Base-by-base conservation (phyloP, 2,797 vertebrate species). In the Amniataba percoides region DNA sequence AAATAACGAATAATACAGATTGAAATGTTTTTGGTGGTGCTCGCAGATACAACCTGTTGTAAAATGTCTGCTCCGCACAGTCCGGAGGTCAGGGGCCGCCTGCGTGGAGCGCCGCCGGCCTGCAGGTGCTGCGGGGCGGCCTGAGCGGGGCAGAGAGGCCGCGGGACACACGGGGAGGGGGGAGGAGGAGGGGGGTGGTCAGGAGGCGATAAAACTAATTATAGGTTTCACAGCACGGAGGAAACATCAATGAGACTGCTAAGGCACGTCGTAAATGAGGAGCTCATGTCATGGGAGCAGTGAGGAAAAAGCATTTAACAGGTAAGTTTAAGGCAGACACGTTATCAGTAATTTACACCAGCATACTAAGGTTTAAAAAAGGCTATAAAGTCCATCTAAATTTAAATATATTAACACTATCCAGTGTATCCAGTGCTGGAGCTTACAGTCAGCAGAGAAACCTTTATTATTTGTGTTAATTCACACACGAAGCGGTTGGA, bases 41-140 rank as follows among this genome's bases (percentile, higher is more conserved):
- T 25, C 8, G 10, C 39, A 10, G 3, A 15, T 36, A 46, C 48
- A 60, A 55, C 27, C 56, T 66, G 45, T 62, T 1, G 49, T 31
- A 34, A 65, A 43, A 12, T 34, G 16, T 8, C 19, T 51, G 45
- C 71, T 78, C 72, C 49, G 81, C 74, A 36, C 18, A 42, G 83
- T 78, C 65, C 36, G 48, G 53, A 31, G 39, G 53, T 61, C 82
- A 80, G 89, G 90, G 88, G 71, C 59, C 78, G 88, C 77, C 80
- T 66, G 68, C 27, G 39, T 76, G 90, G 85, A 46, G 52, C 57
- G 76, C 52, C 57, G 74, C 73, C 78, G 80, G 80, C 72, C 79
- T 48, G 76, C 77, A 78, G 89, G 77, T 83, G 89, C 73, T 45
- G 80, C 80, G 70, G 58, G 78, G 42, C 43, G 0, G 23, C 11